Evolutionary conservation across 2,113 vertebrate species (phyloP), one percentile per base, ranked within the genome.

Genomic region (rat (Rattus norvegicus)): DNA sequence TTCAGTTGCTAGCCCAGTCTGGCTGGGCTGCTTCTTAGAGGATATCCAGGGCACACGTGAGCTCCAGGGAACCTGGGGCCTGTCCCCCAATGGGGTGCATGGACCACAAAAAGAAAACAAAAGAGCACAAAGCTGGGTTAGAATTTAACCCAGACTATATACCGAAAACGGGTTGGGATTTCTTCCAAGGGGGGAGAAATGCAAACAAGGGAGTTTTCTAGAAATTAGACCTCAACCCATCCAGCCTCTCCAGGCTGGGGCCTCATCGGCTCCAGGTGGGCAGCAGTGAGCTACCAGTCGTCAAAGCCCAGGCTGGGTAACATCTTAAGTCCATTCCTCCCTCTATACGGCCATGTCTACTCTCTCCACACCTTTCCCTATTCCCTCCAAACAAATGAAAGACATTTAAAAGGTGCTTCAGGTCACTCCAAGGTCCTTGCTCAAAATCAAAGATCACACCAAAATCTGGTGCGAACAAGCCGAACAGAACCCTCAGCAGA

Each of bases 381-480:
- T 49, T 28, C 54, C 47, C 59, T 90, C 88, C 61, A 72, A 87
- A 88, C 52, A 73, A 72, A 43, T 20, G 47, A 89, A 56, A 72
- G 84, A 56, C n/a, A 7, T 69, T 92, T 77, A 70, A 73, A 54
- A 81, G 26, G 13, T 24, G 54, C 77, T 49, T 93, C 81, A 65
- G 80, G 43, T 54, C 76, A 90, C 33, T 9, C 85, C 12, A 72
- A 88, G 89, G 36, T 59, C 72, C 69, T 80, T 91, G 65, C 86
- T 81, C 92, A 59, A 81, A 94, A 92, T 49, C 4, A 79, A 59
- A 96, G 72, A 80, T 43, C 43, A 43, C 43, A 43, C 43, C 43
- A 43, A 43, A 43, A 43, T 26, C n/a, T 61, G 33, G 30, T 65
- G n/a, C 26, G 54, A 92, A 52, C 52, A 54, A 76, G 79, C 49